Base-by-base conservation (phyloP, 2,797 vertebrate species). In the Sciurus carolinensis region DNA sequence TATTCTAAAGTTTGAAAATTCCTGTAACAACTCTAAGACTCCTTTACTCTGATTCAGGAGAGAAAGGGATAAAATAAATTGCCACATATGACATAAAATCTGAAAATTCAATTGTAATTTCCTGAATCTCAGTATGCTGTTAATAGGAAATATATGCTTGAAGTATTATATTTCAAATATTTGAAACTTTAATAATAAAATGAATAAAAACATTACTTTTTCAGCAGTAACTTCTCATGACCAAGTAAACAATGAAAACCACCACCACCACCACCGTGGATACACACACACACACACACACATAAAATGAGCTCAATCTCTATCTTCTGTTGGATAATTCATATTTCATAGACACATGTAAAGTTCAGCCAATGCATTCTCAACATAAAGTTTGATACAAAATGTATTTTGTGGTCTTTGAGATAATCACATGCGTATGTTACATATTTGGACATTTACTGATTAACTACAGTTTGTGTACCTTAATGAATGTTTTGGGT, bases 161-260 rank as follows among this genome's bases (percentile, higher is more conserved):
- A 89, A 77, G 17, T 76, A 71, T 59, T 66, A 69, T 52, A 77
- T 30, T 39, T 73, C 8, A 87, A 92, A 44, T 26, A 59, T 75
- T 82, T 95, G 30, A 92, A 20, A 44, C 4, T 77, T 90, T 50
- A 94, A 77, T 54, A 85, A 81, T 69, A 94, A 62, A 47, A 94
- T 77, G 28, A 89, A 69, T 77, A 92, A 75, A 33, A 66, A 39
- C 39, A 72, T 73, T 57, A 44, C 76, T 71, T 88, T 33, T 77
- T 77, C 24, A 71, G 22, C 81, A 36, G 54, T 71, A 88, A 88
- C 30, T 67, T 93, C 14, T 54, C 12, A 66, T 5, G 9, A 67
- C 39, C 33, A 86, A 89, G 72, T 79, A 73, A 91, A 42, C 15
- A 85, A 20, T 52, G 1, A 42, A 75, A 84, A 39, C 17, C 57